A percentile compares a stretch with the other conserved stretches of the same genome.
Evolutionary conservation across 2,888 invertebrate genomes (phyloP).

Genomic region (Elmis aenea): DNA sequence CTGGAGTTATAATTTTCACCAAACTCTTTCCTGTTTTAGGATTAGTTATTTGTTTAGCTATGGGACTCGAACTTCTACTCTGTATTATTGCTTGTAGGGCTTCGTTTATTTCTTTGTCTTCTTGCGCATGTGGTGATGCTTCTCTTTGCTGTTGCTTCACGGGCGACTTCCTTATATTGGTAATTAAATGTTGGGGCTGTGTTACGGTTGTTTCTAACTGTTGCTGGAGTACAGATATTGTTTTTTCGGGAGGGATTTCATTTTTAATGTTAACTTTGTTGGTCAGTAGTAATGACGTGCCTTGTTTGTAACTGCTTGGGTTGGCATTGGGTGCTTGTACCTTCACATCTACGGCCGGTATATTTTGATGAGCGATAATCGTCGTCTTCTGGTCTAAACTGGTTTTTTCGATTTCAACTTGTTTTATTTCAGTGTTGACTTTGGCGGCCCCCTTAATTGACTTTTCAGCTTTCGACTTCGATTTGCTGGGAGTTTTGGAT

Average conservation of each 20-base stretch:
- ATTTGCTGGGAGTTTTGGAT: slow-evolving; percentile 39
- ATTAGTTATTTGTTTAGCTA: slow-evolving; percentile 17
- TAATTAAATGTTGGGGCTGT: not conserved
- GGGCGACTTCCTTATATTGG: slow-evolving; percentile 10
- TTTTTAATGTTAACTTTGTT: too few species aligned
- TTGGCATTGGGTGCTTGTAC: not conserved
- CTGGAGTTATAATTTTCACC: slow-evolving; percentile 44
- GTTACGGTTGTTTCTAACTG: not conserved
- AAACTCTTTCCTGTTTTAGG: slow-evolving; percentile 34
- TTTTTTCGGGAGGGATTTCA: too few species aligned
- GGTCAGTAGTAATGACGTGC: too few species aligned
- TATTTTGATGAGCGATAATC: not conserved
- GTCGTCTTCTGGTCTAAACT: not conserved
- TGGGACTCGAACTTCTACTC: slow-evolving; percentile 37
- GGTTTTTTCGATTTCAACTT: not conserved
- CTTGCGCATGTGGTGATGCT: slow-evolving; percentile 3
- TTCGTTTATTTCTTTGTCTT: slow-evolving; percentile 40
- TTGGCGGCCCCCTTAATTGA: slow-evolving; percentile 41
- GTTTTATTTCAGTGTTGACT: slow-evolving; percentile 24
- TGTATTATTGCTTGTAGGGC: slow-evolving; percentile 41
- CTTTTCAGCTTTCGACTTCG: slow-evolving; percentile 50
- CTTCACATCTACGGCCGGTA: not conserved
- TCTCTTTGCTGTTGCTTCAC: slow-evolving; percentile 10
- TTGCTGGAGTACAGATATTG: not conserved
- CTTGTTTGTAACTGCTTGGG: not conserved